Conservation (phyloP, 2,888 invertebrate species). For the Dolichopus griseipennis region DNA sequence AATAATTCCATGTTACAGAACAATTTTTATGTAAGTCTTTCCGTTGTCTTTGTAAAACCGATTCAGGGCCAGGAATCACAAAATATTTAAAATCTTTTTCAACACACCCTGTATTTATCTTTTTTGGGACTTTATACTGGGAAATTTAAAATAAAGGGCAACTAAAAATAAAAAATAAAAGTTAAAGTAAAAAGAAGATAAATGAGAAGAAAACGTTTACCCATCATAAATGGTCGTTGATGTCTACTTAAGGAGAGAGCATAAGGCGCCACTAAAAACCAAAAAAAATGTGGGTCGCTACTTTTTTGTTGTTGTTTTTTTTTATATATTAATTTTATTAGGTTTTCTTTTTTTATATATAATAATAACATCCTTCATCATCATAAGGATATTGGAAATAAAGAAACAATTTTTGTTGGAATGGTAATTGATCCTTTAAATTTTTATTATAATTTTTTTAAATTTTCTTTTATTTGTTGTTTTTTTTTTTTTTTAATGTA, state of each 20-base stretch:
- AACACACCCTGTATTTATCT: too few relatives aligned
- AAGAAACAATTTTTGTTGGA: too few relatives aligned
- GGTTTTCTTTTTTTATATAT: background rate
- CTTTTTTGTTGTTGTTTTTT: background rate
- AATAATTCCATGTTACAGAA: too few relatives aligned
- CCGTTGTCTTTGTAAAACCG: too few relatives aligned
- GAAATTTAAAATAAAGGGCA: background rate
- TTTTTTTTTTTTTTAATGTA: background rate
- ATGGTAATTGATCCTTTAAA: slow-evolving; percentile 1
- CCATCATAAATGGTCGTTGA: background rate
- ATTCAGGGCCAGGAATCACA: too few relatives aligned
- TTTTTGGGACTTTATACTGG: background rate
- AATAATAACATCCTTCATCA: background rate
- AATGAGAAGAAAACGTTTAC: background rate
- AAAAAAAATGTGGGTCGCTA: background rate
- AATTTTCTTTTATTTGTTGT: background rate
- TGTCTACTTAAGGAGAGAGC: background rate
- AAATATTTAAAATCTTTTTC: too few relatives aligned
- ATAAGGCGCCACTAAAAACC: background rate
- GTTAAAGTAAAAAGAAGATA: background rate
- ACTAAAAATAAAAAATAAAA: background rate
- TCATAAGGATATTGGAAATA: background rate
- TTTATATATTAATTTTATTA: background rate
- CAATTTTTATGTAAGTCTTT: too few relatives aligned
- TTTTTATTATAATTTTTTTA: too few relatives aligned